Evolutionary conservation across 1,140 invertebrate genomes (phyloP).

Genomic region (Prorops nasuta): DNA sequence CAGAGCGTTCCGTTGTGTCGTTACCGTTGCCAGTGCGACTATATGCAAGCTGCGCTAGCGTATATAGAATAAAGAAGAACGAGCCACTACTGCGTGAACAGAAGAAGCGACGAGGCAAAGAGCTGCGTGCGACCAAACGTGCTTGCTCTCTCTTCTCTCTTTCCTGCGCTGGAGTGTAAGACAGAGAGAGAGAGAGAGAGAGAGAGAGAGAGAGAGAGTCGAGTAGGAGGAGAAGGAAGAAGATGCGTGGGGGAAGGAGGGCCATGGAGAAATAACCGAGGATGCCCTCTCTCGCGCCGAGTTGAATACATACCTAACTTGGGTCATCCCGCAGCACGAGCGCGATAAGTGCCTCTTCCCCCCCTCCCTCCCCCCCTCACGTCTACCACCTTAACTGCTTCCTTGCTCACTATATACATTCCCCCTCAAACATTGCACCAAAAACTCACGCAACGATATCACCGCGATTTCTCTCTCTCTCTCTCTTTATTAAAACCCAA

Average conservation of each 20-base stretch:
- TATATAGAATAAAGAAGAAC: neutral
- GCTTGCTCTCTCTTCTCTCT: too few species aligned
- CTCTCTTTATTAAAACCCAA: too few species aligned
- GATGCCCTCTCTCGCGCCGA: slow-evolving; percentile 11
- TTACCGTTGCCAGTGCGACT: neutral
- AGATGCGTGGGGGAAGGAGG: neutral
- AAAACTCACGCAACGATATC: too few species aligned
- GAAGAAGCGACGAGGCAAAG: slow-evolving; percentile 16
- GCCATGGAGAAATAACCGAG: neutral
- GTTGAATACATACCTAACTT: slow-evolving; percentile 29
- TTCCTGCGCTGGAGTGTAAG: slow-evolving; percentile 9
- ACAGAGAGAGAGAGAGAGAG: neutral
- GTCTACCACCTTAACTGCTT: neutral
- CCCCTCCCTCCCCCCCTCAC: too few species aligned
- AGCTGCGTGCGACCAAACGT: slow-evolving; percentile 25
- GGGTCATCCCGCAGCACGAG: slow-evolving; percentile 27
- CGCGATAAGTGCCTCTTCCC: slow-evolving; percentile 40
- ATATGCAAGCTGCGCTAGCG: neutral
- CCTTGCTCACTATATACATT: too few species aligned
- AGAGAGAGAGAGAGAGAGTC: neutral
- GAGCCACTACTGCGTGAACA: slow-evolving; percentile 17
- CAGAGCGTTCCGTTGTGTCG: neutral
- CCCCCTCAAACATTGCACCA: too few species aligned
- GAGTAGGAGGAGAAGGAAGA: neutral
- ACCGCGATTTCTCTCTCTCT: too few species aligned